phyloP scores from a whole-genome alignment of 2,797 vertebrate genomes.

The Denticeps clupeoides region DNA sequence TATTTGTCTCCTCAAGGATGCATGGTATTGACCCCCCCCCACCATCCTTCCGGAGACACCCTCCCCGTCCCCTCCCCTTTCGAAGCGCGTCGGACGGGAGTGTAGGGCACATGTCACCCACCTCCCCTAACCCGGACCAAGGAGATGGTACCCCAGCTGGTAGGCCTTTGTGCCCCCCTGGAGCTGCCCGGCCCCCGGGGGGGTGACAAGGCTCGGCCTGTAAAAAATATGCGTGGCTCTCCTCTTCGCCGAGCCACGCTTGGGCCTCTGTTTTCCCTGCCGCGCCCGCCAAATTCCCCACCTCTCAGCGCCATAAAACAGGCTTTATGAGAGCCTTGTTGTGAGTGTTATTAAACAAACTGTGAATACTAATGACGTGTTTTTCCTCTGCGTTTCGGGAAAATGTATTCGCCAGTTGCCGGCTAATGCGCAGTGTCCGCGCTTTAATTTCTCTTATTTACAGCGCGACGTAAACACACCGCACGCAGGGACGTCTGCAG shows the following conservation, averaged over 20 bases:
- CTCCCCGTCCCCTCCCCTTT: constrained; percentile 25
- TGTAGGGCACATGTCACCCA: constrained; percentile 44
- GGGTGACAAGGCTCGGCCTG: too few species aligned
- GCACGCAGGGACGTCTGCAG: neutral
- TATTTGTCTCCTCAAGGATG: constrained; percentile 68
- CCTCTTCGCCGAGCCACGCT: too few species aligned
- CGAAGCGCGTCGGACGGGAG: constrained; percentile 46
- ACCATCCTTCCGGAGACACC: constrained; percentile 47
- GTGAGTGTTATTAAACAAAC: neutral
- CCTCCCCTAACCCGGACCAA: constrained; percentile 5
- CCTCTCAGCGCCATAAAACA: neutral
- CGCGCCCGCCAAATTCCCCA: neutral
- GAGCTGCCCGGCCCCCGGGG: too few species aligned
- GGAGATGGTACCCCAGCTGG: too few species aligned
- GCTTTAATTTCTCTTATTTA: neutral
- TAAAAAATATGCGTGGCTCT: too few species aligned
- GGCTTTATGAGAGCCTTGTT: neutral
- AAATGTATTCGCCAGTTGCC: neutral
- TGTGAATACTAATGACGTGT: neutral
- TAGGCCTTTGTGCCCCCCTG: too few species aligned
- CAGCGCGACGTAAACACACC: neutral
- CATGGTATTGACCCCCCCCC: constrained; percentile 54
- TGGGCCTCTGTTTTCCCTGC: too few species aligned
- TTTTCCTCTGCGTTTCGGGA: neutral
- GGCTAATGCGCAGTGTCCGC: too few species aligned